Base-by-base conservation (phyloP, 2,888 invertebrate genomes). In the Azorinus chamasolen region DNA sequence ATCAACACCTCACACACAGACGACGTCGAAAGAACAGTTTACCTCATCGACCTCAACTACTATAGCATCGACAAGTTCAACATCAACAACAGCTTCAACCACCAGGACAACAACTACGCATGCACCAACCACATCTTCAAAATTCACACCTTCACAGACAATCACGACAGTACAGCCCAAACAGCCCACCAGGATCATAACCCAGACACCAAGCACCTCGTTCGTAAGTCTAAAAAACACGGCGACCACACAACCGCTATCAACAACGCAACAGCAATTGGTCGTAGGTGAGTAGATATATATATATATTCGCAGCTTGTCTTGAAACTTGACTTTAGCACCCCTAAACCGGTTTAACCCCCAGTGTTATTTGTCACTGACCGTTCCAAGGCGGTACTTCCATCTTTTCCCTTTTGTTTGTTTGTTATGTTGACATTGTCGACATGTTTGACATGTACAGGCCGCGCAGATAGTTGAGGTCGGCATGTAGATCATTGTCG, bases 61-160 rank as follows among this genome's bases (percentile, higher is more conserved):
- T 43, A 54, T 63, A 27, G 25, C 37, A 37, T n/a, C 62, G n/a
- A 50, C 57, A 18, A 27, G 58, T 4, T 43, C 72, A 41, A 59
- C 68, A 39, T 18, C 74, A 20, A 25, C 64, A 50, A 12, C 59
- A 57, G 39, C 50, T 51, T 43, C 64, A 12, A 51, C 79, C 4
- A 51, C 64, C 32, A 50, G 71, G 16, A 54, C 63, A 37, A 43
- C 68, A 12, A 58, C 41, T 16, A 32, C 62, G n/a, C 45, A 58
- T 6, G 50, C 68, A 14, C 48, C 71, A 4, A 59, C 55, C 10
- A 12, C 63, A 12, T 25, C 64, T 20, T n/a, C 18, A 10, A 55
- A 16, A 18, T 16, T 5, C 32, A 32, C n/a, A 18, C 18, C 54
- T 5, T 12, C 18, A 22, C 5, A 22, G 20, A 1, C 20, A 20